Evolutionary conservation across 2,113 vertebrate species (phyloP).

Genomic region (Potamarius usumacintae): DNA sequence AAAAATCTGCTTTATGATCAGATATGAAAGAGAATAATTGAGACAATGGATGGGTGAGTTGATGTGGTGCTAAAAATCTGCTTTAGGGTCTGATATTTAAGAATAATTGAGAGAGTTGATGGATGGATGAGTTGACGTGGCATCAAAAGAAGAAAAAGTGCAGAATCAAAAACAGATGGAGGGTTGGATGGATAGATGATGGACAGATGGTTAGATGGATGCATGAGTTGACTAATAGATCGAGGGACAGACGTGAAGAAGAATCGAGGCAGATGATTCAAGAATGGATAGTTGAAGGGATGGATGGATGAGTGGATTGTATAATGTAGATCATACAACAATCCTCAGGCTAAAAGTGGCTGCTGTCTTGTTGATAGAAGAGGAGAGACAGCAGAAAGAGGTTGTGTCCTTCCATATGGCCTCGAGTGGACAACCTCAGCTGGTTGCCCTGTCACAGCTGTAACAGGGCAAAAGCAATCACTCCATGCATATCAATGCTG

Average conservation of each 20-base stretch:
- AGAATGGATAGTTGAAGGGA: not conserved
- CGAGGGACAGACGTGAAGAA: not conserved
- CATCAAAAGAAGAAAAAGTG: not conserved
- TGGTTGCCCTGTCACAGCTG: constrained; percentile 44
- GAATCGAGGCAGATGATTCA: not conserved
- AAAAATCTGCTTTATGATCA: not conserved
- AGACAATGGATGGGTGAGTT: not conserved
- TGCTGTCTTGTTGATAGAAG: not conserved
- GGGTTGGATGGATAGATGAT: not conserved
- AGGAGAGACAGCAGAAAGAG: not conserved
- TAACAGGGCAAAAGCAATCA: constrained; percentile 47
- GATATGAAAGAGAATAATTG: not conserved
- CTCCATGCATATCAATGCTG: constrained; percentile 32
- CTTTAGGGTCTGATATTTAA: not conserved
- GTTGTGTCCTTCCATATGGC: constrained; percentile 22
- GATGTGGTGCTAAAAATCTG: not conserved
- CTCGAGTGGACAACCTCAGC: constrained; percentile 19
- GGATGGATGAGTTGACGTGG: not conserved
- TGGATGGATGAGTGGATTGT: not conserved
- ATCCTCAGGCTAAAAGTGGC: not conserved
- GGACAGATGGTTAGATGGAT: not conserved
- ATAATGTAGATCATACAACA: not conserved
- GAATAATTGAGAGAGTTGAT: not conserved
- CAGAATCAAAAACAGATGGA: not conserved
- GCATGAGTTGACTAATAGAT: not conserved